Percentiles rank a stretch among this genome's conserved stretches.
phyloP scores from a whole-genome alignment of 2,113 vertebrate genomes.

The Globicephala melas region DNA sequence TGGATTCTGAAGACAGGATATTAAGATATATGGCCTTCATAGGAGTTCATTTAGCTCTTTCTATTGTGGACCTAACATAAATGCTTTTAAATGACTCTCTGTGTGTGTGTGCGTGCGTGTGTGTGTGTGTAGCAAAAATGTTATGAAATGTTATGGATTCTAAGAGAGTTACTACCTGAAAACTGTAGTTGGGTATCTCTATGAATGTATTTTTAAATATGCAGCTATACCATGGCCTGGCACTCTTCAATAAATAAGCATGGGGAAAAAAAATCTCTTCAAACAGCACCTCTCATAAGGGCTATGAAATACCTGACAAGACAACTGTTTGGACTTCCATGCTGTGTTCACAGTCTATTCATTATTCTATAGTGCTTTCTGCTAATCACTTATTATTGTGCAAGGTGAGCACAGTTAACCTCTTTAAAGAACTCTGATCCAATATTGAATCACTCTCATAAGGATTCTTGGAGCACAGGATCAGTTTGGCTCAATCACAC shows the following conservation, averaged over 20 bases:
- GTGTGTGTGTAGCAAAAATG: not conserved
- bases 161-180: not conserved
- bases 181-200: not conserved
- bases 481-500: not conserved
- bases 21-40: not conserved
- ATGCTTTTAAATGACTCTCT: not conserved
- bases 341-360: not conserved
- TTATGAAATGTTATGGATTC: not conserved
- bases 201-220: not conserved
- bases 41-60: not conserved
- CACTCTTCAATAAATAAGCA: not conserved
- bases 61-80: not conserved
- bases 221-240: not conserved
- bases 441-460: not conserved
- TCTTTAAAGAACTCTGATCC: constrained; percentile 2
- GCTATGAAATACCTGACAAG: not conserved
- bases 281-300: not conserved
- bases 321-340: not conserved
- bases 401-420: not conserved
- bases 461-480: not conserved
- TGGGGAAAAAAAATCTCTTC: not conserved
- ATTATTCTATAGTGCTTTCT: not conserved
- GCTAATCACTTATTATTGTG: not conserved
- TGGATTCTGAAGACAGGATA: not conserved
- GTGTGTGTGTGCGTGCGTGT: not conserved